Base-by-base conservation (phyloP, 2,113 vertebrate species). In the Mola mola region DNA sequence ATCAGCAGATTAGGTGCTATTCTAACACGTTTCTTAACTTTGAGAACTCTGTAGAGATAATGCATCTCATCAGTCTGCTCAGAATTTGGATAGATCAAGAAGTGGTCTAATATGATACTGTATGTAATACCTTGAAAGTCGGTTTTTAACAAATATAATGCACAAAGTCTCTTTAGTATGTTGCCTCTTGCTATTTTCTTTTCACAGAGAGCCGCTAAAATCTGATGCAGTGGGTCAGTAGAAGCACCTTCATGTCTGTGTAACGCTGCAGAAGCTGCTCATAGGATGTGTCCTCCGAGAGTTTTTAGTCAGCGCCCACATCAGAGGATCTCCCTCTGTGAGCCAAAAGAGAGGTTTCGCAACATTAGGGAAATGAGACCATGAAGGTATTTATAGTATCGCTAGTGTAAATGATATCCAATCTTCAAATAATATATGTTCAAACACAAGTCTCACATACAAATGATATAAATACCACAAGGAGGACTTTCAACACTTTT, bases 1-100 rank as follows among this genome's bases (percentile, higher is more conserved):
- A 87, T 87, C 69, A 56, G 43, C 41, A 75, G 83, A 86, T 82
- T 59, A 82, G 80, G 8, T 37, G 24, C 46, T 36, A 66, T 66
- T 38, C 58, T 70, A 38, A 43, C 56, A 34, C 20, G 46, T 73
- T 53, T 36, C 58, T 73, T 65, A 37, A 72, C 38, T 78, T 67
- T 20, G 15, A 33, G 57, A 81, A 86, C 24, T 72, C 70, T 33
- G 13, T 16, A 66, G 41, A 40, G 28, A 41, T 2, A 11, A 2
- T 16, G 21, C 40, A 38, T 74, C 22, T 26, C 15, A 13, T 59
- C 37, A 43, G 29, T 62, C 43, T 62, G 21, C 29, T 31, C 26
- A 12, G 19, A 21, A 66, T 47, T 51, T 13, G 42, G 60, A 42
- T 49, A 9, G 36, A 50, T 71, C 4, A 34, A 33, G 19, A 66